These are phyloP conservation scores for Lymantria dispar DNA, from an alignment of 2,888 invertebrate genomes.

Conservation along the genomic window DNA sequence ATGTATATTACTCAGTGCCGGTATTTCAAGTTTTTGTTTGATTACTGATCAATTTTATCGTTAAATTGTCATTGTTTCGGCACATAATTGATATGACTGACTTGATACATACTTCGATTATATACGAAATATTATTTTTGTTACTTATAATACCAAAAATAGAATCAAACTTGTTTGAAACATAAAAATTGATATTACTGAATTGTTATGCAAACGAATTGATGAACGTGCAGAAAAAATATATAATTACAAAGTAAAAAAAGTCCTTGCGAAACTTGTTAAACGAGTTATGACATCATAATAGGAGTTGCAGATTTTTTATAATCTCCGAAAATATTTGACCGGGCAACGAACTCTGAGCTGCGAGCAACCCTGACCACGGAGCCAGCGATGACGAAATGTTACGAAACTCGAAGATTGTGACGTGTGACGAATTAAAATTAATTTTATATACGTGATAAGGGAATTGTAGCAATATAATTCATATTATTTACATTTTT, in stretches of 20 bases:
- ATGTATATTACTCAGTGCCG: conserved; percentile 26
- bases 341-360: conserved; percentile 64
- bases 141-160: conserved; percentile 8
- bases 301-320: conserved; percentile 68
- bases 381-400: conserved; percentile 51
- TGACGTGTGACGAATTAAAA: conserved; percentile 27
- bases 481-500: too few species aligned
- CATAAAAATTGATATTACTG: conserved; percentile 11
- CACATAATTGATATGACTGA: conserved; percentile 4
- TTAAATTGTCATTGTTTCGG: conserved; percentile 29
- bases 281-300: conserved; percentile 61
- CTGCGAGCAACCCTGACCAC: conserved; percentile 63
- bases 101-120: not conserved
- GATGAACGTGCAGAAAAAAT: conserved; percentile 24
- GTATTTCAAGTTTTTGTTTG: conserved; percentile 24
- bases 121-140: not conserved
- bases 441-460: conserved; percentile 22
- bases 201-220: conserved; percentile 27
- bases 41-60: conserved; percentile 36
- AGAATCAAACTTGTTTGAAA: conserved; percentile 14
- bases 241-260: conserved; percentile 37
- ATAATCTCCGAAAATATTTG: conserved; percentile 64
- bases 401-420: conserved; percentile 43
- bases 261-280: conserved; percentile 44
- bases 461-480: not conserved